Percentiles rank a stretch among this genome's conserved stretches.
Evolutionary conservation across 2,888 invertebrate species (phyloP).

Genomic region (Melanargia galathea): DNA sequence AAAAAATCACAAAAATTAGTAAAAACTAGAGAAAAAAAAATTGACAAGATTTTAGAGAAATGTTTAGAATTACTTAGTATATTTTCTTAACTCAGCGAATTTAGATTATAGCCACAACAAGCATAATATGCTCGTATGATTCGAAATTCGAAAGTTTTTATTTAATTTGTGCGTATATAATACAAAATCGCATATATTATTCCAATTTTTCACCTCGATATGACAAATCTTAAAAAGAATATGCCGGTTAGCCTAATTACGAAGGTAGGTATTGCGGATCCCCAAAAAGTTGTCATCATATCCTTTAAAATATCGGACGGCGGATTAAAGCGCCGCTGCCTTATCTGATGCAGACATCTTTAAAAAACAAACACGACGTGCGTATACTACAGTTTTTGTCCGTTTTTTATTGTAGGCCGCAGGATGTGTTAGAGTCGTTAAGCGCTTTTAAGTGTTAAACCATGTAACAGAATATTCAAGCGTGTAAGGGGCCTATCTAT

Average conservation of each 20-base stretch:
- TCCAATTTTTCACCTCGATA: no score
- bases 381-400: slow-evolving; percentile 67
- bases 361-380: slow-evolving; percentile 81
- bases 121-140: no score
- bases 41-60: no score
- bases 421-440: slow-evolving; percentile 83
- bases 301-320: slow-evolving; percentile 82
- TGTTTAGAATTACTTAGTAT: no score
- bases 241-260: neutral
- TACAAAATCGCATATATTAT: no score
- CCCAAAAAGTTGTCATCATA: slow-evolving; percentile 76
- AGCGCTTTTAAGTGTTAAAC: slow-evolving; percentile 83
- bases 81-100: no score
- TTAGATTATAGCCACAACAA: no score
- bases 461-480: slow-evolving; percentile 82
- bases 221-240: no score
- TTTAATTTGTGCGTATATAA: no score
- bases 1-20: no score
- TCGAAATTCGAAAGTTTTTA: no score
- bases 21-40: no score
- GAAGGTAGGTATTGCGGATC: slow-evolving; percentile 3
- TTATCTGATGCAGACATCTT: slow-evolving; percentile 81
- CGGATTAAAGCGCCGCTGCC: slow-evolving; percentile 81
- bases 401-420: slow-evolving; percentile 80
- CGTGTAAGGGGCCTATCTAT: slow-evolving; percentile 80